Evolutionary conservation across 2,797 vertebrate genomes (phyloP), one percentile per base, ranked within the genome.

Genomic region (Xenops minutus): DNA sequence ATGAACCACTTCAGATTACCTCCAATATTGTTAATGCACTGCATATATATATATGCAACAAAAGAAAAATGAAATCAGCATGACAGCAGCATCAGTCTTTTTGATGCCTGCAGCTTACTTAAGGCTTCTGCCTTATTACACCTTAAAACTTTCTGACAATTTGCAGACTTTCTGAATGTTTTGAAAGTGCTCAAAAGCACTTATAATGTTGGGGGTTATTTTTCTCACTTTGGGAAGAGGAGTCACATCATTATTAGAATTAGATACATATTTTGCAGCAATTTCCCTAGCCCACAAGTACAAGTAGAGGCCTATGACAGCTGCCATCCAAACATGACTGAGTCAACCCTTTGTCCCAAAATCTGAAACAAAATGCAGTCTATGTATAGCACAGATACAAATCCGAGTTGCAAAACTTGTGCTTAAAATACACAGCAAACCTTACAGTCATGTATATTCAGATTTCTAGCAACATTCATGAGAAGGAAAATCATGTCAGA

Each of bases 1-100:
- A 93, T 74, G 84, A 94, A 94, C 77, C 76, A 92, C 69, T 85
- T 85, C 91, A 87, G 79, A 96, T 91, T 13, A 83, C 20, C 82
- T 95, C 78, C 91, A 54, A 46, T 94, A 79, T 88, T 88, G 95
- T 94, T 91, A 10, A 85, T 37, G 69, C 41, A 44, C 39, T 73
- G 3, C 51, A 26, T 73, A 29, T 64, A 54, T 85, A 63, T 88
- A 91, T 93, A 94, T 55, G 52, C 52, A 91, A 84, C 69, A 94
- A 96, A 96, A 51, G 64, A 93, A 88, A 74, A 96, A 93, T 43
- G 19, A 67, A 96, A 84, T 91, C 8, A 34, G n/a, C 48, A 48
- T 1, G 86, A 89, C 37, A 96, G 52, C 61, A 85, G 68, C 56
- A 83, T 75, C 86, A 83, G 84, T 95, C 69, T 91, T 77, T 86